Percentiles rank a stretch among this genome's conserved stretches.
Evolutionary conservation across 2,113 vertebrate species (phyloP).

Genomic region (Indri indri): DNA sequence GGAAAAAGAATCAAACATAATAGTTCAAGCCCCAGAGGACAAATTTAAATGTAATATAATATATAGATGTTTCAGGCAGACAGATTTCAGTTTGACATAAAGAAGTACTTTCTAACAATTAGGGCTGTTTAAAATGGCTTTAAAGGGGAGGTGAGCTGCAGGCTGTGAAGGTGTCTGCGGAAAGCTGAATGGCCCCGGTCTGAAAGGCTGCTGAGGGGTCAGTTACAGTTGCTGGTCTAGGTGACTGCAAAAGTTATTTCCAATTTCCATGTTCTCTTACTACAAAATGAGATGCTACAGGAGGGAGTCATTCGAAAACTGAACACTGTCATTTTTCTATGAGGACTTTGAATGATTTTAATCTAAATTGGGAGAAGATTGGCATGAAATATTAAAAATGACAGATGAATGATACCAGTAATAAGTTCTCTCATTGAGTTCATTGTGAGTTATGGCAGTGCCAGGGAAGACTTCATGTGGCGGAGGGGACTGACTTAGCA

Average conservation of each 20-base stretch:
- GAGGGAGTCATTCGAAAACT: not conserved
- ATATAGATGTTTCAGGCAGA: not conserved
- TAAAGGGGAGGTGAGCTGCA: not conserved
- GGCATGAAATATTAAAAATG: not conserved
- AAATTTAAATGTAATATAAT: not conserved
- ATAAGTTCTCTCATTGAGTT: not conserved
- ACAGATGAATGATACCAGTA: not conserved
- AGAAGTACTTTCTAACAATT: not conserved
- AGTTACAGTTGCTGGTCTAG: not conserved
- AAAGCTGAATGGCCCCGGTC: not conserved
- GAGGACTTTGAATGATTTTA: constrained; percentile 13
- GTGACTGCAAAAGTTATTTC: not conserved
- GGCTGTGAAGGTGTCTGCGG: not conserved
- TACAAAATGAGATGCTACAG: not conserved
- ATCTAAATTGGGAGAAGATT: not conserved
- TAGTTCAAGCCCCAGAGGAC: constrained; percentile 3
- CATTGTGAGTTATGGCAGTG: not conserved
- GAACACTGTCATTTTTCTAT: not conserved
- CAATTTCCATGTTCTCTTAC: not conserved
- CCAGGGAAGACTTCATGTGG: not conserved
- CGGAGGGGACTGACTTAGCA: not conserved
- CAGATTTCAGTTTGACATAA: not conserved
- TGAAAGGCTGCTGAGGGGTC: not conserved
- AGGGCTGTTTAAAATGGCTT: not conserved
- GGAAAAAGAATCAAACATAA: constrained; percentile 1